Percentiles rank a stretch among this genome's conserved stretches.
These are phyloP conservation scores for Perca schrenkii DNA, from an alignment of 2,113 vertebrate species.

Conservation along the genomic window DNA sequence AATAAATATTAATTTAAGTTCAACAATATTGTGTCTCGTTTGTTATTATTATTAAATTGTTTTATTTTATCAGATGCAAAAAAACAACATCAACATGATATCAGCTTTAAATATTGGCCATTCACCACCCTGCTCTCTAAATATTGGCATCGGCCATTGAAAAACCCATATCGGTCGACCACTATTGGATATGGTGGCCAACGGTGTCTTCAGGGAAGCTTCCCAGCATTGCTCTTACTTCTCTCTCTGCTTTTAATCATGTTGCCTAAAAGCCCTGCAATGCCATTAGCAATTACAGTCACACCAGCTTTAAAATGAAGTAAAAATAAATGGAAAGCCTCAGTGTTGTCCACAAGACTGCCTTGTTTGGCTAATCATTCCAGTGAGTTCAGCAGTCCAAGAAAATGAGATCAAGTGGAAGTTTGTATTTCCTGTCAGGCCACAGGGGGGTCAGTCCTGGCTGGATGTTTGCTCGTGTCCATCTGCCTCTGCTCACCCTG, in stretches of 20 bases:
- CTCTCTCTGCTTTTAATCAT: conserved; percentile 9
- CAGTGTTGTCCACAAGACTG: neutral
- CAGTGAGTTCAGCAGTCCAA: conserved; percentile 24
- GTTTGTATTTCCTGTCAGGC: conserved; percentile 20
- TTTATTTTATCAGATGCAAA: too few species aligned
- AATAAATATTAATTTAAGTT: too few species aligned
- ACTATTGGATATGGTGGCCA: neutral
- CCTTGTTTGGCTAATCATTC: conserved; percentile 24
- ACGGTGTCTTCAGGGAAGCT: conserved; percentile 11
- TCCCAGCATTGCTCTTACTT: neutral
- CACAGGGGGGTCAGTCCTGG: conserved; percentile 35
- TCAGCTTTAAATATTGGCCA: too few species aligned
- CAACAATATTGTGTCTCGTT: too few species aligned
- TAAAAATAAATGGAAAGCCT: conserved; percentile 24
- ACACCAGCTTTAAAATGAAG: neutral
- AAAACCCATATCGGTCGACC: too few species aligned
- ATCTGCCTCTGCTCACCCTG: conserved; percentile 10
- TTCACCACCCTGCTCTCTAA: too few species aligned
- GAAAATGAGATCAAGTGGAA: neutral
- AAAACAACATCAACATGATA: too few species aligned
- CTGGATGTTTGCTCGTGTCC: neutral
- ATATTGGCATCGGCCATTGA: too few species aligned
- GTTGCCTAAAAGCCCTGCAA: conserved; percentile 11
- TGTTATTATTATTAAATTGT: too few species aligned
- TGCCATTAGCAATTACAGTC: neutral